These are phyloP conservation scores for Palloptera scutellata DNA, from an alignment of 2,888 invertebrate genomes.

Conservation along the genomic window DNA sequence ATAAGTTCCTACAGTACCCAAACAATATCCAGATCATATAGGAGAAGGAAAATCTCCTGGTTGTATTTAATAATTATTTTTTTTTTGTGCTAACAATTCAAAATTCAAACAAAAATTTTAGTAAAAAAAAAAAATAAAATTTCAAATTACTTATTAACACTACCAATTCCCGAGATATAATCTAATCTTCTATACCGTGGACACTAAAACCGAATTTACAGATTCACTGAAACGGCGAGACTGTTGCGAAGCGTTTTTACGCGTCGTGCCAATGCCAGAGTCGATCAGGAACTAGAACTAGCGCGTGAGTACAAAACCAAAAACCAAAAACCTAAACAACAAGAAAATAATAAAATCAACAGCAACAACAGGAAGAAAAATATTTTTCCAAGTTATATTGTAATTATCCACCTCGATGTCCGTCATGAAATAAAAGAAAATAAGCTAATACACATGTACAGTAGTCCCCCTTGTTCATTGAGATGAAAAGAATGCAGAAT, in stretches of 20 bases:
- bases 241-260: slow-evolving; percentile 93
- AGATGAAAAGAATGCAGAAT: too few relatives aligned
- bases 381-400: background rate
- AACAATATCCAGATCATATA: too few relatives aligned
- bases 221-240: slow-evolving; percentile 96
- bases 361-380: slow-evolving; percentile 7
- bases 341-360: background rate
- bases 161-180: slow-evolving; percentile 21
- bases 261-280: slow-evolving; percentile 78
- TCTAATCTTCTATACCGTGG: background rate
- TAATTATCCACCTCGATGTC: background rate
- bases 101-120: slow-evolving; percentile 46
- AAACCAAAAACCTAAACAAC: slow-evolving; percentile 13
- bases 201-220: slow-evolving; percentile 62
- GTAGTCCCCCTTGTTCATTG: too few relatives aligned
- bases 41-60: background rate
- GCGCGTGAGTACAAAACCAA: slow-evolving; percentile 80
- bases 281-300: slow-evolving; percentile 87
- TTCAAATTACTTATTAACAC: slow-evolving; percentile 7
- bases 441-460: too few relatives aligned
- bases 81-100: slow-evolving; percentile 50
- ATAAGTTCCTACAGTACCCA: too few relatives aligned
- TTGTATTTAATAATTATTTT: background rate
- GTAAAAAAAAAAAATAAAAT: background rate
- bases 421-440: background rate